Evolutionary conservation across 2,797 vertebrate genomes (phyloP), one percentile per base, ranked within the genome.

Genomic region (Sebastiscus tertius): DNA sequence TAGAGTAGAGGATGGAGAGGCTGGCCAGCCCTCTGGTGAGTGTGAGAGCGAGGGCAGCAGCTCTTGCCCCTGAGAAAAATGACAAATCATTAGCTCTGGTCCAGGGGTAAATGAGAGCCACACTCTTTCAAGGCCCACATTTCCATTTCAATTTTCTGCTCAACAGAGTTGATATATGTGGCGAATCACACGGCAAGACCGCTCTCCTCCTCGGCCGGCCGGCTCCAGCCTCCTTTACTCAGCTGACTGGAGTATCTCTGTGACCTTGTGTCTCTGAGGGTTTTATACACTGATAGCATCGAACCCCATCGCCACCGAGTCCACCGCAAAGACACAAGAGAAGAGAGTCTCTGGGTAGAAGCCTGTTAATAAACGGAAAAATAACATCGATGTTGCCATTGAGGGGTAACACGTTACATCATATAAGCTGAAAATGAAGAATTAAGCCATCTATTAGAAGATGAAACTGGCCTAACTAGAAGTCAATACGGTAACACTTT

Each of bases 131-230:
- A 96, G 95, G 95, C 91, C 94, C 87, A 87, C 93, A 96, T 96
- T 96, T 96, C 95, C 95, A 96, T 96, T 96, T 95, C 94, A 95
- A 96, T 96, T 95, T 96, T 96, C 94, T 96, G 95, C 94, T 95
- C 93, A 95, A 90, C 93, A 88, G 94, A 94, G 87, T 95, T 96
- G 95, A 96, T 96, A 93, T 96, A 96, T 96, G 95, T 95, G 95
- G 89, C 94, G 81, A 94, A 92, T 95, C 89, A 81, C 89, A 89
- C 55, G 72, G 92, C 88, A 76, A 90, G 86, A 91, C 91, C 90
- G 42, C 87, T 79, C 91, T 71, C 79, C 81, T 64, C 87, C 88
- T 62, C 71, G 18, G 82, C 90, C 71, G 18, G 82, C 90, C 81
- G 36, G 65, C 88, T 85, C 84, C 39, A 81, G 81, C 87, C 86